Base-by-base conservation (phyloP, 1,140 invertebrate genomes). In the Campoletis sonorensis region DNA sequence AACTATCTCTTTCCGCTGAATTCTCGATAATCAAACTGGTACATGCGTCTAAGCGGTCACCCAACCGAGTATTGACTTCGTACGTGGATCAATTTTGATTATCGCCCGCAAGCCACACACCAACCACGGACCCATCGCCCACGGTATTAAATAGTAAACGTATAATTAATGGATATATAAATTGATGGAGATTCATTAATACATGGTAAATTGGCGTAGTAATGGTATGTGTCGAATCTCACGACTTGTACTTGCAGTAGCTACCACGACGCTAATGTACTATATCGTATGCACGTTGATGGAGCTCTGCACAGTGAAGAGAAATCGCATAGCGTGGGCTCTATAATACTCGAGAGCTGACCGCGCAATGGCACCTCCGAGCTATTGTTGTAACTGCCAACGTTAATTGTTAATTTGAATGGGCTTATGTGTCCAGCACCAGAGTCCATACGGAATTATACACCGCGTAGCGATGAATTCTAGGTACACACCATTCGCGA, bases 391-490 rank as follows among this genome's bases (percentile, higher is more conserved):
- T 82, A 87, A 76, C 82, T 83, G 82, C 85, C 88, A 84, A 86
- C 82, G 85, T 89, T 89, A 89, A 89, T 89, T 87, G 85, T 85
- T 89, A 88, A 87, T 86, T 88, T 86, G 79, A 83, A 67, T 79
- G 71, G 58, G 70, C 80, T 26, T 67, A 45, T 51, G 64, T 79
- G 33, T 64, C 73, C 33, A 64, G 78, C 45, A 13, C 23, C 16
- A 4, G 58, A 64, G 33, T 78, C 61, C 76, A 78, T 67, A 33
- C 61, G 58, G 61, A 78, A 67, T 78, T 78, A 78, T 67, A 78
- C 30, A 70, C 76, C 76, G 61, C 45, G 27, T 64, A n/a, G 76
- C 58, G 54, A 61, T 78, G 76, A 78, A 64, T 78, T 61, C 58
- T 61, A 78, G 76, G 76, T 61, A 78, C 33, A 78, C 45, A 77